A percentile compares a stretch with the other conserved stretches of the same genome.
These are phyloP conservation scores for Tautogolabrus adspersus DNA, from an alignment of 2,113 vertebrate species.

Conservation along the genomic window DNA sequence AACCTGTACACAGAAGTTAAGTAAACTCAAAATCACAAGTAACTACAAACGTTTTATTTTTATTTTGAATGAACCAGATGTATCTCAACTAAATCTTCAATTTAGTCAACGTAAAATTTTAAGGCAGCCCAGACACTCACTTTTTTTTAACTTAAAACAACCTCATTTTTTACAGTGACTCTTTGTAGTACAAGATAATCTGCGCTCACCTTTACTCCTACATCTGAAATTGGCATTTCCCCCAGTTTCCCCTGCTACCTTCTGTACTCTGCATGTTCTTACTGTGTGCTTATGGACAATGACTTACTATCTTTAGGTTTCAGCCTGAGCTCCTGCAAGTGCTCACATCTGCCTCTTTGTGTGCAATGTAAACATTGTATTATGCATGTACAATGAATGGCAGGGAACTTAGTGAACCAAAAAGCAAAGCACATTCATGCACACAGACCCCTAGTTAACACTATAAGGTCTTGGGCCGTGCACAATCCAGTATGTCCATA, in stretches of 20 bases:
- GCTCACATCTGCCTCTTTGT: background rate
- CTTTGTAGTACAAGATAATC: background rate
- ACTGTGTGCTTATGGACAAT: background rate
- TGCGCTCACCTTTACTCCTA: background rate
- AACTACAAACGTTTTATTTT: too few species aligned
- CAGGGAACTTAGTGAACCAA: background rate
- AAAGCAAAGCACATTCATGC: background rate
- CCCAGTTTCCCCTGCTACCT: conserved; percentile 5
- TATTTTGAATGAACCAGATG: too few species aligned
- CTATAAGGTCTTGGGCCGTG: background rate
- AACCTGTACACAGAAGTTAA: too few species aligned
- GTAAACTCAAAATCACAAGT: too few species aligned
- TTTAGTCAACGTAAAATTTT: too few species aligned
- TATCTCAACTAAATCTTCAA: too few species aligned
- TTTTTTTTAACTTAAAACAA: too few species aligned
- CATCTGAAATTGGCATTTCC: background rate
- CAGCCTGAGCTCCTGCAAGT: background rate
- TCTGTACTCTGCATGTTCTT: background rate
- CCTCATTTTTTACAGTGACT: background rate
- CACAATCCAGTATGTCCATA: background rate
- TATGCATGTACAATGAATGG: conserved; percentile 4
- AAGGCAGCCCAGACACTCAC: too few species aligned
- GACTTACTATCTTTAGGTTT: background rate
- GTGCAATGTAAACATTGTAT: background rate
- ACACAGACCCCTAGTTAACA: background rate